Conservation (phyloP, 53 echinoderm and acorn worm genomes). For the Luidia sarsii region DNA sequence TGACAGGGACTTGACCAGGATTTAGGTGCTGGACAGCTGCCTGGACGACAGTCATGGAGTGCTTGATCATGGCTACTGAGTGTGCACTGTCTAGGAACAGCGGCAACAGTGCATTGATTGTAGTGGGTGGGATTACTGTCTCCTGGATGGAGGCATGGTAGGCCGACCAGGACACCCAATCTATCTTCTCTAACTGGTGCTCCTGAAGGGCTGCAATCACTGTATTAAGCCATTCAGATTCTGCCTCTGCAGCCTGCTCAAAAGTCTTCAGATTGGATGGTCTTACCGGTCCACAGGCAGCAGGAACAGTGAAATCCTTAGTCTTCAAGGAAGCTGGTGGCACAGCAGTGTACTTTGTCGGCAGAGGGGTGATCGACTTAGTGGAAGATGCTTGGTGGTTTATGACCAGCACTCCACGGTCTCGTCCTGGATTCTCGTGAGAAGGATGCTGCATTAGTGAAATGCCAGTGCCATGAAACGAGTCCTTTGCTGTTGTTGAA, state of each 20-base stretch:
- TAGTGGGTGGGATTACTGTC: no score
- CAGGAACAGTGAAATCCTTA: constrained; percentile 34
- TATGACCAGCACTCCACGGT: no score
- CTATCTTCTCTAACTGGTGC: no score
- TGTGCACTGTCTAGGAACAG: constrained; percentile 15
- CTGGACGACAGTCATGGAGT: constrained; percentile 48
- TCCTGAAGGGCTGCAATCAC: no score
- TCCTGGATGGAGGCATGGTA: no score
- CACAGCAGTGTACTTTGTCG: constrained; percentile 23
- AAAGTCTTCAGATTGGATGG: no score
- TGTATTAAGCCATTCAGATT: no score
- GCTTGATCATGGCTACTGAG: constrained; percentile 39
- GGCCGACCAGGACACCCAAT: no score
- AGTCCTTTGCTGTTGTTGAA: constrained; percentile 1
- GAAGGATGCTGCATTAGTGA: constrained; percentile 29
- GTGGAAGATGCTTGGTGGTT: no score
- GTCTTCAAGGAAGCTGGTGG: constrained; percentile 26
- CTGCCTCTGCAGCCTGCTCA: no score
- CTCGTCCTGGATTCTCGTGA: no score
- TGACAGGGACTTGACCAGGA: constrained; percentile 31
- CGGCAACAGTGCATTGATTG: no score
- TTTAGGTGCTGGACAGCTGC: neutral
- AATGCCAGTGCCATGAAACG: constrained; percentile 19
- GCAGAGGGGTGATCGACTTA: neutral
- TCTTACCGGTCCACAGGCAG: neutral